phyloP scores from a whole-genome alignment of 2,888 invertebrate genomes.

The Pyrgus malvae region DNA sequence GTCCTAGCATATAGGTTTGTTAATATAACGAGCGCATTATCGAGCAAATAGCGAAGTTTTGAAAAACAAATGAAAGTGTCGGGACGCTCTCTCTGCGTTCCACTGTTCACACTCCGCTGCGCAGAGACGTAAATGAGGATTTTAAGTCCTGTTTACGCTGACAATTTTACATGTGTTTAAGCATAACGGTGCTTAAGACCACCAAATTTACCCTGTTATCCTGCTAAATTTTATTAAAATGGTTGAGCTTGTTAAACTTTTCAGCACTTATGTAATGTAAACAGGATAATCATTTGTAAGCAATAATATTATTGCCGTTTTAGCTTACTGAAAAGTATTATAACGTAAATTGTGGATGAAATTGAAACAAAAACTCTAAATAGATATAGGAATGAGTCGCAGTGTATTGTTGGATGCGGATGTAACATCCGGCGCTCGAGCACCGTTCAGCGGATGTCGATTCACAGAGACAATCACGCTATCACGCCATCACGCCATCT shows the following conservation, averaged over 20 bases:
- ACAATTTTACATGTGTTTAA: conserved; percentile 39
- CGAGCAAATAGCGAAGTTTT: conserved; percentile 38
- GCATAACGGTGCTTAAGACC: conserved; percentile 38
- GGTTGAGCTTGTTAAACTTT: background rate
- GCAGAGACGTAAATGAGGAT: conserved; percentile 32
- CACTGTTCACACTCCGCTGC: conserved; percentile 36
- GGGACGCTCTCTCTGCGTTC: conserved; percentile 18
- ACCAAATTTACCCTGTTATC: conserved; percentile 23
- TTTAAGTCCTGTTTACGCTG: conserved; percentile 37
- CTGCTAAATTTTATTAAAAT: conserved; percentile 11
- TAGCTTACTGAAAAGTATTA: background rate
- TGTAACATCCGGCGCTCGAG: conserved; percentile 57
- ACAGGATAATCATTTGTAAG: background rate
- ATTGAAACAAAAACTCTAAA: conserved; percentile 1
- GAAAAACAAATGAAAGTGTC: conserved; percentile 41
- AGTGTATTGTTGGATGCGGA: conserved; percentile 36
- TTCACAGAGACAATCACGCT: conserved; percentile 31
- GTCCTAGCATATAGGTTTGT: conserved; percentile 35
- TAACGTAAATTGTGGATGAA: background rate
- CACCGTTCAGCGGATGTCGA: conserved; percentile 32
- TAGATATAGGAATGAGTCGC: background rate
- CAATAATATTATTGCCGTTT: background rate
- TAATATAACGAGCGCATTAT: conserved; percentile 42
- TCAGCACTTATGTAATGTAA: background rate
- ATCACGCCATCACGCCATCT: conserved; percentile 44